phyloP scores from a whole-genome alignment of 1,140 invertebrate genomes.

The Drosophila prosaltans region DNA sequence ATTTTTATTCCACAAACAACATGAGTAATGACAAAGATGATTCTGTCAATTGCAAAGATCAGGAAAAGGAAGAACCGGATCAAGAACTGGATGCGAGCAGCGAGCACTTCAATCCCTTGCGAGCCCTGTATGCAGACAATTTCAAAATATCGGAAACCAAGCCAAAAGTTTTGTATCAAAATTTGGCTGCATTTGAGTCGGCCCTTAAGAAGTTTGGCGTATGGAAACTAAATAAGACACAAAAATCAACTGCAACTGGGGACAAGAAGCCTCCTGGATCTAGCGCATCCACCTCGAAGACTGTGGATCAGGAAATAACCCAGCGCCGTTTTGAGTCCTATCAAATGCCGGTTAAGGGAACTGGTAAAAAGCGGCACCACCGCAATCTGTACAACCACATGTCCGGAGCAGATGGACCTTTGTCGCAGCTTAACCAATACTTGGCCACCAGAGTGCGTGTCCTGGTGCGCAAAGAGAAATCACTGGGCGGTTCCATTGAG shows the following conservation, averaged over 20 bases:
- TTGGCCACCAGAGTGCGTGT: constrained; percentile 87
- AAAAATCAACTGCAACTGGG: constrained; percentile 20
- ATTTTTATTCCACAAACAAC: not conserved
- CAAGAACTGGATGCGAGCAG: constrained; percentile 86
- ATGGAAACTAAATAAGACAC: constrained; percentile 59
- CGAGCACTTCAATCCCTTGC: constrained; percentile 87
- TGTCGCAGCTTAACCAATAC: constrained; percentile 86
- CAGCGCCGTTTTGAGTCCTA: constrained; percentile 59
- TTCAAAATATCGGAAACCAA: constrained; percentile 83
- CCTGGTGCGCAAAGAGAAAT: constrained; percentile 86
- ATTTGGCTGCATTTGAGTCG: constrained; percentile 76
- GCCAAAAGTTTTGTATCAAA: constrained; percentile 74
- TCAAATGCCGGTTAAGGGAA: constrained; percentile 67
- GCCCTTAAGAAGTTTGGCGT: constrained; percentile 63
- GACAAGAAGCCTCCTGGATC: constrained; percentile 7
- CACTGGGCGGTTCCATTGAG: constrained; percentile 90
- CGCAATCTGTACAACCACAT: constrained; percentile 87
- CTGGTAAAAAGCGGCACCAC: constrained; percentile 59
- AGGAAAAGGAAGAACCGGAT: not conserved
- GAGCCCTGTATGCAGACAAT: constrained; percentile 86
- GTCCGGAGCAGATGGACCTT: constrained; percentile 85
- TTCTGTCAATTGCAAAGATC: not conserved
- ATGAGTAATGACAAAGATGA: constrained; percentile 8
- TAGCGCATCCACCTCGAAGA: constrained; percentile 27
- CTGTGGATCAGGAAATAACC: not conserved